phyloP scores from a whole-genome alignment of 1,140 invertebrate genomes.

The Stegodyphus dumicola region DNA sequence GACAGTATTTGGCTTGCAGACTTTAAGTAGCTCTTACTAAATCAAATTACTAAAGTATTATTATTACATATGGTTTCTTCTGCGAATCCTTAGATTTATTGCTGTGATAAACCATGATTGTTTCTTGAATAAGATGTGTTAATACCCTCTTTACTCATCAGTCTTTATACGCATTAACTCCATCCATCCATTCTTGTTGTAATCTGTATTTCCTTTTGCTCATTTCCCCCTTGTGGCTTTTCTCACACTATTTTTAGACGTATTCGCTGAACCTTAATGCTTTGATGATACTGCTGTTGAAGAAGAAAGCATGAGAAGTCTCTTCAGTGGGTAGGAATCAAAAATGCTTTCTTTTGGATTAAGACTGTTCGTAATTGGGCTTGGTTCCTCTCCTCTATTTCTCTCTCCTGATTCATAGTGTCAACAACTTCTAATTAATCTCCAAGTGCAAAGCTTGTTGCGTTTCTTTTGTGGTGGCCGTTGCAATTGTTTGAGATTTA shows the following conservation, averaged over 20 bases:
- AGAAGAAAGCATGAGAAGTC: slow-evolving; percentile 36
- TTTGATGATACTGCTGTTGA: slow-evolving; percentile 14
- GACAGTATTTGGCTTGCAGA: no score
- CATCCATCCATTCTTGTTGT: slow-evolving; percentile 8
- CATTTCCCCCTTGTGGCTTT: slow-evolving; percentile 25
- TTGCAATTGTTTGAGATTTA: slow-evolving; percentile 34
- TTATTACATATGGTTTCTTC: no score
- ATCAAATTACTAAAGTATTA: no score
- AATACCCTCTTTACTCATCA: slow-evolving; percentile 39
- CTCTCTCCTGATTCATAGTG: slow-evolving; percentile 41
- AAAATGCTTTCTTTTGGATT: slow-evolving; percentile 33
- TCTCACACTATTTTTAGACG: slow-evolving; percentile 15
- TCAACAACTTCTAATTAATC: slow-evolving; percentile 56
- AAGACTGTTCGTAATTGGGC: slow-evolving; percentile 40
- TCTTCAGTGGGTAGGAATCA: slow-evolving; percentile 1
- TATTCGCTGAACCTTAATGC: slow-evolving; percentile 7
- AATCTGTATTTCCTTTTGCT: slow-evolving; percentile 41
- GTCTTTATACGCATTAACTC: slow-evolving; percentile 50
- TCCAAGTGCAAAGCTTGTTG: slow-evolving; percentile 22
- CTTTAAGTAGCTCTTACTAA: no score
- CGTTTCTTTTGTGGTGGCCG: slow-evolving; percentile 22
- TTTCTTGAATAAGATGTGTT: slow-evolving; percentile 36
- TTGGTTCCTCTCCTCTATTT: slow-evolving; percentile 16
- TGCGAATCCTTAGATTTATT: no score
- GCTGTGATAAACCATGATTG: neutral